These are phyloP conservation scores for Cossypha polioptera DNA, from an alignment of 2,797 vertebrate species.

Conservation along the genomic window DNA sequence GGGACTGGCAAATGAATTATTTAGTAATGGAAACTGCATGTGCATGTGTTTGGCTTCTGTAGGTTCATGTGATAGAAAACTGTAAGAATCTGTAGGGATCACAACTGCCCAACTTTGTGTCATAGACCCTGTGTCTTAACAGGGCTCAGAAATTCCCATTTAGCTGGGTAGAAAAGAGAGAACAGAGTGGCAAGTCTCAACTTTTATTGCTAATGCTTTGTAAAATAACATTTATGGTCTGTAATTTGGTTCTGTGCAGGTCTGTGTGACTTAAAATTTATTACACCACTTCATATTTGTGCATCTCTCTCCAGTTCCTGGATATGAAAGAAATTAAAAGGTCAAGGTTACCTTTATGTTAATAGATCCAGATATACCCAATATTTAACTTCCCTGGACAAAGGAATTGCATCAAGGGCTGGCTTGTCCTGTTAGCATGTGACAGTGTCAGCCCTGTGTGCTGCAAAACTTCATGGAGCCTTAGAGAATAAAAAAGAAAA, in stretches of 20 bases:
- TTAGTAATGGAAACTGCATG: background rate
- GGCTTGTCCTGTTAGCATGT: background rate
- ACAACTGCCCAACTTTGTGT: background rate
- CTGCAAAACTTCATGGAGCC: conserved; percentile 10
- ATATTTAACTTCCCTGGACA: background rate
- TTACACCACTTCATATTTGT: background rate
- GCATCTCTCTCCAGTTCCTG: background rate
- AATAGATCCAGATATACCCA: background rate
- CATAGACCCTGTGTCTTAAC: background rate
- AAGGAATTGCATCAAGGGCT: background rate
- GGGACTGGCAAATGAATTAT: background rate
- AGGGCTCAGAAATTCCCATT: background rate
- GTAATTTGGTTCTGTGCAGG: background rate
- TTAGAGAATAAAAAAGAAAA: background rate
- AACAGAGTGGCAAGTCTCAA: background rate
- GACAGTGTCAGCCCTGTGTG: conserved; percentile 6
- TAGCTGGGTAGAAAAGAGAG: background rate
- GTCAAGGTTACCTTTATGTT: background rate
- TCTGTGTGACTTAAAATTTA: background rate
- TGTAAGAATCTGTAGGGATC: background rate
- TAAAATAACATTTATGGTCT: background rate
- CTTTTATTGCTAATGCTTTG: background rate
- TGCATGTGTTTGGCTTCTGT: background rate
- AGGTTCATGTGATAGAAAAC: background rate
- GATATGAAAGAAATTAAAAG: background rate